Evolutionary conservation across 2,888 invertebrate species (phyloP), one percentile per base, ranked within the genome.

Genomic region (Drosophila macrospina): DNA sequence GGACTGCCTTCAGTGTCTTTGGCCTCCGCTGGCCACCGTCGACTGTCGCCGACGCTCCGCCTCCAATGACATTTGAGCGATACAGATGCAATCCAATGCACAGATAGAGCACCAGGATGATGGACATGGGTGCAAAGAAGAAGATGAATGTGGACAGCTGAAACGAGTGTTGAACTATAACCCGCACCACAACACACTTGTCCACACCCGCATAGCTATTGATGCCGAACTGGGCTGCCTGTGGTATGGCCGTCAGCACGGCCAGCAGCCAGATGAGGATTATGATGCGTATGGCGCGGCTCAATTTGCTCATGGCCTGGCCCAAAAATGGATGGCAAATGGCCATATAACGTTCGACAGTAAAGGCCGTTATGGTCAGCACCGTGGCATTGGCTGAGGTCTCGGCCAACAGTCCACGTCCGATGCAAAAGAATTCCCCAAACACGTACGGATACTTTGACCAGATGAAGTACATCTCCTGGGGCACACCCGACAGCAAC

Each of bases 61-160:
- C 80, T 3, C 80, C 85, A 44, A 90, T 77, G 28, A 85, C 88
- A 61, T 92, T 93, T 0, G 94, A 93, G 37, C 93, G 93, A 69
- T 94, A 93, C 74, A 96, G 92, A 90, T 95, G 95, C 47, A 96
- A 86, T 0, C 95, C 96, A 80, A 96, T 96, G 78, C 96, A 92
- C 60, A 95, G 93, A 89, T 98, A 98, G 68, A 98, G 92, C 69
- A 97, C 95, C n/a, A 95, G 94, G 86, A 97, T 97, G 71, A 97
- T 93, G 37, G 96, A 95, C 97, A 98, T 97, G 4, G 97, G 97
- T n/a, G 95, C 94, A 54, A 97, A 94, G 91, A 98, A 98, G 92
- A 97, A 97, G 79, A 97, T 92, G 86, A 95, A 94, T 0, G 95
- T 95, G 15, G 94, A 94, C n/a, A 94, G 79, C 70, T 93, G 93